Percentiles rank a stretch among this genome's conserved stretches.
Conservation (phyloP, 1,140 invertebrate genomes). For the Brachionus calyciflorus region DNA sequence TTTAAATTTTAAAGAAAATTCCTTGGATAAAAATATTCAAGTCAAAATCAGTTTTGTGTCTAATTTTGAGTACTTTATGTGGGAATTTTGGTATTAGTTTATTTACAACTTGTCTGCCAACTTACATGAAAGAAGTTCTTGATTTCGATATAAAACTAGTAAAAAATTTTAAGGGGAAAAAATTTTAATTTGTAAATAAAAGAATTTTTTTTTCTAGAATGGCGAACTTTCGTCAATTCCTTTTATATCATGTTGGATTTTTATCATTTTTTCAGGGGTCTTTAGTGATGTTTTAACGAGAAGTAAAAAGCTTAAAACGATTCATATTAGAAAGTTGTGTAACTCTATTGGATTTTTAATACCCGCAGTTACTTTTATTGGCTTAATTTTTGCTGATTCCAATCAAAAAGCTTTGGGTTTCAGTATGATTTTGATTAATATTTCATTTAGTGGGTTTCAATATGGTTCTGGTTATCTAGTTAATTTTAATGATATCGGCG, state of each 20-base stretch:
- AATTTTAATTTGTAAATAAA: not conserved
- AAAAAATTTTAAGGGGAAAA: constrained; percentile 24
- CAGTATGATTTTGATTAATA: constrained; percentile 37
- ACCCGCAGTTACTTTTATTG: constrained; percentile 13
- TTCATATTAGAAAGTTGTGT: constrained; percentile 27
- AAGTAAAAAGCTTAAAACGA: not conserved
- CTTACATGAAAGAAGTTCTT: constrained; percentile 57
- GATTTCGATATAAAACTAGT: constrained; percentile 57
- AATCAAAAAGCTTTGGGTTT: constrained; percentile 2
- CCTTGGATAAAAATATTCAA: constrained; percentile 55
- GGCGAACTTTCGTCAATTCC: constrained; percentile 34
- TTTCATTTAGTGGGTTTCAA: constrained; percentile 38
- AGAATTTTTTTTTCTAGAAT: not conserved
- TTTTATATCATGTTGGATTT: constrained; percentile 16
- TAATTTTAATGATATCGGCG: constrained; percentile 6
- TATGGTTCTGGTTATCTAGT: constrained; percentile 40
- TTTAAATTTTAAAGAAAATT: not conserved
- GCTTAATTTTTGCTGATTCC: not conserved
- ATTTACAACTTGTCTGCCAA: constrained; percentile 55
- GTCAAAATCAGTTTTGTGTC: constrained; percentile 54
- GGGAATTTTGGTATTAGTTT: constrained; percentile 58
- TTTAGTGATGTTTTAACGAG: constrained; percentile 1
- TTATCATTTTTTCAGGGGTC: constrained; percentile 23
- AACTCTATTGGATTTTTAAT: constrained; percentile 39
- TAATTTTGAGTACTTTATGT: constrained; percentile 53